These are phyloP conservation scores for Drosophila arawakana DNA, from an alignment of 1,140 invertebrate species.

Conservation along the genomic window DNA sequence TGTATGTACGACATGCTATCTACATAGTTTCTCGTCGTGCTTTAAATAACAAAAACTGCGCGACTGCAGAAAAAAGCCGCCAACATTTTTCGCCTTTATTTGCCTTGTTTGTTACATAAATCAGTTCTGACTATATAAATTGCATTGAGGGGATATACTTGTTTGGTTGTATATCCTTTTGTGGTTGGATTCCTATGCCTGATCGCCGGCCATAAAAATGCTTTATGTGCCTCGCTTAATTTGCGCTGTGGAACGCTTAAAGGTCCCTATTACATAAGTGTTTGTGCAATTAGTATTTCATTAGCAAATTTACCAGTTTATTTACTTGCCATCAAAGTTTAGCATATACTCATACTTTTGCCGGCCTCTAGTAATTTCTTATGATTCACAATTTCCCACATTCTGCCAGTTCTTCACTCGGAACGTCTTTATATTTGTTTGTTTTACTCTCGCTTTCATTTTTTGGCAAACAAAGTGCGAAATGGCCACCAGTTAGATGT, in stretches of 20 bases:
- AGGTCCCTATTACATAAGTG: conserved; percentile 66
- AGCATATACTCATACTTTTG: neutral
- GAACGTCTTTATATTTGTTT: conserved; percentile 19
- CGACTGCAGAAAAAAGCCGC: conserved; percentile 7
- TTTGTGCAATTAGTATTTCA: conserved; percentile 72
- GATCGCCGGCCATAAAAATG: conserved; percentile 46
- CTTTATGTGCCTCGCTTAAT: conserved; percentile 62
- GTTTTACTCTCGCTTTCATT: conserved; percentile 21
- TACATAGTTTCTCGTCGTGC: conserved; percentile 26
- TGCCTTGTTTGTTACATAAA: conserved; percentile 15
- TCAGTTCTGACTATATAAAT: neutral
- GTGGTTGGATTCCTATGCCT: neutral
- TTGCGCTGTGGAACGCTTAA: conserved; percentile 49
- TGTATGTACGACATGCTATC: neutral
- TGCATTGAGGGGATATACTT: neutral
- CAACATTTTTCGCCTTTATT: conserved; percentile 6
- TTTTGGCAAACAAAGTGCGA: conserved; percentile 17
- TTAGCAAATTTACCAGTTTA: conserved; percentile 48
- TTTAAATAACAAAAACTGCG: conserved; percentile 70
- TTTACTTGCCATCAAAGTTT: conserved; percentile 36
- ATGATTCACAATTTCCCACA: neutral
- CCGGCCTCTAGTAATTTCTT: neutral
- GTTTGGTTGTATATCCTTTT: neutral
- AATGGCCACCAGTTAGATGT: conserved; percentile 19
- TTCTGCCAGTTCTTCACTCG: neutral